phyloP scores from a whole-genome alignment of 2,113 vertebrate species.

The Solenodon paradoxus region DNA sequence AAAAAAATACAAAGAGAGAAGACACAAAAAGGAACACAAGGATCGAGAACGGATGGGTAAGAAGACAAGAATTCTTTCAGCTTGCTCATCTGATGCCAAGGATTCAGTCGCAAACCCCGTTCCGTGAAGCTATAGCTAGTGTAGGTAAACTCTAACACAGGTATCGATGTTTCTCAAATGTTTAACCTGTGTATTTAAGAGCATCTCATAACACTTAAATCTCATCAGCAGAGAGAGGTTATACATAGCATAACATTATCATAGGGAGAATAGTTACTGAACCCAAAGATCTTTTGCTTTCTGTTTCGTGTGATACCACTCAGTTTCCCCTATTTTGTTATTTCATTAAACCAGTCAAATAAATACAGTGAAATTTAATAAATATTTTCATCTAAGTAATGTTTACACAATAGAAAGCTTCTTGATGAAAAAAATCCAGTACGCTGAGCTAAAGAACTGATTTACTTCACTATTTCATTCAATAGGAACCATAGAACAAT shows the following conservation, averaged over 20 bases:
- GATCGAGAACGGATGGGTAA: not conserved
- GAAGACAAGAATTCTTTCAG: not conserved
- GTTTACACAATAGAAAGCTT: not conserved
- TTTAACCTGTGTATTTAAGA: not conserved
- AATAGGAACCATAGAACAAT: not conserved
- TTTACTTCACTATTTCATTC: not conserved
- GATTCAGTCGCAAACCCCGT: not conserved
- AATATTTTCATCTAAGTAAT: not conserved
- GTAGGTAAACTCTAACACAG: not conserved
- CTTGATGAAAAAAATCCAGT: not conserved
- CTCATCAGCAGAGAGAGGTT: not conserved
- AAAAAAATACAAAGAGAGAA: not conserved
- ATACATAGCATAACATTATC: not conserved
- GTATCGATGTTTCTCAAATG: not conserved
- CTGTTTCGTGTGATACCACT: not conserved
- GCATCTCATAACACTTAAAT: not conserved
- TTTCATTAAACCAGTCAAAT: not conserved
- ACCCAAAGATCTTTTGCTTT: not conserved
- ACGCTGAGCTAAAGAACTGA: not conserved
- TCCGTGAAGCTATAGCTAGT: no score
- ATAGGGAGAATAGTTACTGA: not conserved
- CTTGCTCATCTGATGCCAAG: not conserved
- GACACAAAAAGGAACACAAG: not conserved
- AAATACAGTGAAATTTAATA: not conserved
- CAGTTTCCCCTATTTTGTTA: not conserved